Percentiles rank a stretch among this genome's conserved stretches.
Evolutionary conservation across 2,113 vertebrate species (phyloP).

Genomic region (Cochlearius cochlearius): DNA sequence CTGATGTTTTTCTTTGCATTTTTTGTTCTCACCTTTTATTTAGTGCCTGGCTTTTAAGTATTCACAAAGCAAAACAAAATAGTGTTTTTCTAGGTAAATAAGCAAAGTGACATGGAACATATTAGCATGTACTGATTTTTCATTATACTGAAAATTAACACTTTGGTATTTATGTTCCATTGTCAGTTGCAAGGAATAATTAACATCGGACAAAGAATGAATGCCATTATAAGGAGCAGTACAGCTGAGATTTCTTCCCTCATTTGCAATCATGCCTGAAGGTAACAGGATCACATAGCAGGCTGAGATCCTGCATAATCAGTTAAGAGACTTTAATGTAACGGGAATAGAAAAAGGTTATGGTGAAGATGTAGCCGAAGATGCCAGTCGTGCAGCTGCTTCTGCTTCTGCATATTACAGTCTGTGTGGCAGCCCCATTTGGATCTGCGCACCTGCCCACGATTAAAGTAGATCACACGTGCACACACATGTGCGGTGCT

Average conservation of each 20-base stretch:
- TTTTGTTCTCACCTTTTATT: neutral
- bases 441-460: fast-evolving
- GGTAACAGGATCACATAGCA: neutral
- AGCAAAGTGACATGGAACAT: neutral
- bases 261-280: slow-evolving; percentile 55
- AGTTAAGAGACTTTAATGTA: neutral
- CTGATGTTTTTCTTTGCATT: neutral
- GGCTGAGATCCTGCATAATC: slow-evolving; percentile 34
- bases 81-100: neutral
- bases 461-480: fast-evolving
- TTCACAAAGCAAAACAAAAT: neutral
- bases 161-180: slow-evolving; percentile 10
- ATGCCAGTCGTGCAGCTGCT: neutral
- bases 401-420: neutral
- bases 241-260: slow-evolving; percentile 53
- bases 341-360: neutral
- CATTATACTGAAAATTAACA: slow-evolving; percentile 33
- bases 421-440: neutral
- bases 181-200: slow-evolving; percentile 33
- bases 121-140: neutral
- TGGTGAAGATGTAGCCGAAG: neutral
- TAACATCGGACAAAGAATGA: slow-evolving; percentile 14
- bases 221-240: neutral
- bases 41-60: neutral
- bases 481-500: fast-evolving